These are phyloP conservation scores for Zeus faber DNA, from an alignment of 2,113 vertebrate species.

Conservation along the genomic window DNA sequence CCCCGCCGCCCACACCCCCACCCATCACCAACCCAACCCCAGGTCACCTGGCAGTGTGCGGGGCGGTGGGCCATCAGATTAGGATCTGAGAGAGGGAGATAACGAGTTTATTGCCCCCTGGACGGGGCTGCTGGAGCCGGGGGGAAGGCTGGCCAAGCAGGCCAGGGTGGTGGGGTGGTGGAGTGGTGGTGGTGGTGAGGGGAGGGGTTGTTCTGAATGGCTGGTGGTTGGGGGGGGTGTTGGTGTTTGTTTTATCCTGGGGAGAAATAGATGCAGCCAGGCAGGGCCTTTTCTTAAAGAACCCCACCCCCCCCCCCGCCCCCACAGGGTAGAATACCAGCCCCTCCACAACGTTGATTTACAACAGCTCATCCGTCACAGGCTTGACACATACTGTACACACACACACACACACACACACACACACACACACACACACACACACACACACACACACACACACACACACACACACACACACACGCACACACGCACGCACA, in stretches of 20 bases:
- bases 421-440: constrained; percentile 21
- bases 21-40: constrained; percentile 61
- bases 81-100: constrained; percentile 82
- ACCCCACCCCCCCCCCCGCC: constrained; percentile 63
- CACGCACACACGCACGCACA: constrained; percentile 15
- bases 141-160: constrained; percentile 52
- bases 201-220: constrained; percentile 1
- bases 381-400: constrained; percentile 12
- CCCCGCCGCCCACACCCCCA: no score
- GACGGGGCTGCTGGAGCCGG: constrained; percentile 74
- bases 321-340: constrained; percentile 76
- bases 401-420: constrained; percentile 4
- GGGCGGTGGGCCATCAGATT: constrained; percentile 79
- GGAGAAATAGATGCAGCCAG: constrained; percentile 69
- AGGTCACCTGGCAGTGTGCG: constrained; percentile 78
- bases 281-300: no score
- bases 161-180: constrained; percentile 41
- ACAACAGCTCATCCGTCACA: constrained; percentile 59
- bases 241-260: constrained; percentile 79
- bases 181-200: constrained; percentile 4
- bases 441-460: constrained; percentile 1
- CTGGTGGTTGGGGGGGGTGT: constrained; percentile 12
- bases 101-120: constrained; percentile 83
- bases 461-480: constrained; percentile 12
- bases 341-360: constrained; percentile 37